Conservation (phyloP, 2,888 invertebrate species). For the Acronicta leporina region DNA sequence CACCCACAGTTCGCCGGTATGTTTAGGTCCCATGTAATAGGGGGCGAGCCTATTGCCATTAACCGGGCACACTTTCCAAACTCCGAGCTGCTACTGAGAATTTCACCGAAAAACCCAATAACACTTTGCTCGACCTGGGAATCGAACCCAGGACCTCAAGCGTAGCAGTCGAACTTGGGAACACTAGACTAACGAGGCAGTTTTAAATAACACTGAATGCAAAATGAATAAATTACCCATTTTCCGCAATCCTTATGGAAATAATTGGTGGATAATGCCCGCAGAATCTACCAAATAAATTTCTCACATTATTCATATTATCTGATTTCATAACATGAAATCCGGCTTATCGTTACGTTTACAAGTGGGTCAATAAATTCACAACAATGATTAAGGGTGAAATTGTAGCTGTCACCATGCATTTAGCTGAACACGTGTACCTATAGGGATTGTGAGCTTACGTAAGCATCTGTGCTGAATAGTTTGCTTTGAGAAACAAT, state of each 20-base stretch:
- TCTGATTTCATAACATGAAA: slow-evolving; percentile 44
- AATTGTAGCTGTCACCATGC: background rate
- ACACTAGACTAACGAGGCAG: no score
- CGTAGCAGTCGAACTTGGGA: no score
- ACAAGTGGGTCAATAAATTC: slow-evolving; percentile 33
- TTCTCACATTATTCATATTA: slow-evolving; percentile 41
- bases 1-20: no score
- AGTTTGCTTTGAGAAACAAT: no score
- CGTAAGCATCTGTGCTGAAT: no score
- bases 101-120: no score
- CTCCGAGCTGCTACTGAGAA: no score
- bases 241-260: slow-evolving; percentile 34
- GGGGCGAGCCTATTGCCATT: no score
- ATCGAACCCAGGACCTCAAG: no score
- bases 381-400: slow-evolving; percentile 40
- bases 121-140: no score
- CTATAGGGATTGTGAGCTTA: no score
- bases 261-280: slow-evolving; percentile 41
- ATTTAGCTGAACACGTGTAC: background rate
- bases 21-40: background rate
- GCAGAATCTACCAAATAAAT: slow-evolving; percentile 37
- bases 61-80: no score
- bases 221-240: slow-evolving; percentile 38
- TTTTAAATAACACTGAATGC: slow-evolving; percentile 14
- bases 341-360: slow-evolving; percentile 26